These are phyloP conservation scores for Dolichopus griseipennis DNA, from an alignment of 2,888 invertebrate genomes.

Conservation along the genomic window DNA sequence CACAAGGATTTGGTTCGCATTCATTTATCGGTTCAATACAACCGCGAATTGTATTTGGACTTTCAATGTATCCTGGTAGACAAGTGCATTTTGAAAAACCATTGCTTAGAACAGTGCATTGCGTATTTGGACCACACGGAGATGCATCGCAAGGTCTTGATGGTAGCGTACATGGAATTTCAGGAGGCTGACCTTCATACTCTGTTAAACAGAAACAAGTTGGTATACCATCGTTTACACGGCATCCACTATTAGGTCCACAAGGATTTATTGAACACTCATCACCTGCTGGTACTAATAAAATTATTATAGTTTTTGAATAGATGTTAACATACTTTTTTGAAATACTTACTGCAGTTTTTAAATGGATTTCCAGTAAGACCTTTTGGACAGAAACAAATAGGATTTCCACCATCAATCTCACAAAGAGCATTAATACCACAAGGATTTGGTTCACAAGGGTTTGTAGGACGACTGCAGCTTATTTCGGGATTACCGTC, in stretches of 20 bases:
- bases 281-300: slow-evolving; percentile 74
- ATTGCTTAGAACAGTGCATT: slow-evolving; percentile 65
- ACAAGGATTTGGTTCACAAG: slow-evolving; percentile 78
- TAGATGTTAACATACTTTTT: neutral
- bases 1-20: slow-evolving; percentile 76
- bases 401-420: slow-evolving; percentile 73
- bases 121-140: slow-evolving; percentile 82
- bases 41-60: slow-evolving; percentile 78
- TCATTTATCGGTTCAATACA: slow-evolving; percentile 71
- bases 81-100: slow-evolving; percentile 85
- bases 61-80: slow-evolving; percentile 70
- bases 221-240: slow-evolving; percentile 63
- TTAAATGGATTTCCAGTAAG: slow-evolving; percentile 85
- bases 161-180: slow-evolving; percentile 59
- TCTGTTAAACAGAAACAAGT: slow-evolving; percentile 82
- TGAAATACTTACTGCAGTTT: slow-evolving; percentile 74
- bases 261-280: slow-evolving; percentile 76
- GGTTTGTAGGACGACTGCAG: slow-evolving; percentile 66
- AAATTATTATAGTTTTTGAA: too few relatives aligned
- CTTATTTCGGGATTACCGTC: slow-evolving; percentile 64
- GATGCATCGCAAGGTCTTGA: slow-evolving; percentile 74
- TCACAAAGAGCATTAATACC: slow-evolving; percentile 79
- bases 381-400: slow-evolving; percentile 83
- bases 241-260: slow-evolving; percentile 74
- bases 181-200: slow-evolving; percentile 76